Percentiles rank a stretch among this genome's conserved stretches.
These are phyloP conservation scores for Ovibos moschatus DNA, from an alignment of 2,113 vertebrate genomes.

Conservation along the genomic window DNA sequence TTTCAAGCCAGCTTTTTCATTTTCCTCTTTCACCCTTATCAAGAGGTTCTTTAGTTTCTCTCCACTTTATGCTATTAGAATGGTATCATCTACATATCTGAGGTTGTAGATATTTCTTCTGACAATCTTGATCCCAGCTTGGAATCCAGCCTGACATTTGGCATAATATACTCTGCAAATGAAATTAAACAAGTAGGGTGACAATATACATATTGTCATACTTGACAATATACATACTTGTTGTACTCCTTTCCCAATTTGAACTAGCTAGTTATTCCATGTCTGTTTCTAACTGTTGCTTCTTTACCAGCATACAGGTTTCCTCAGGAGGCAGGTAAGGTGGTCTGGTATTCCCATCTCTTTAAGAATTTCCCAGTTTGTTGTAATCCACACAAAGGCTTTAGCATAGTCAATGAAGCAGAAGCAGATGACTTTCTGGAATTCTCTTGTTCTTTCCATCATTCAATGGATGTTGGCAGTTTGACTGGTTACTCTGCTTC, in stretches of 20 bases:
- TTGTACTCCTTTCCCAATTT: background rate
- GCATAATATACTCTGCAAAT: background rate
- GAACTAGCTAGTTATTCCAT: background rate
- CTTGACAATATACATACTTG: too few species aligned
- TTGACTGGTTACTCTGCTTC: background rate
- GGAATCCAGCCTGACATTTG: background rate
- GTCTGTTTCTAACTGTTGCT: background rate
- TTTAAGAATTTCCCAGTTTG: background rate
- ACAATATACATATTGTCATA: too few species aligned
- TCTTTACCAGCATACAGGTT: background rate
- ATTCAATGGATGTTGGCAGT: background rate
- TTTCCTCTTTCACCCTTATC: background rate
- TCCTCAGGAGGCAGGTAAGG: background rate
- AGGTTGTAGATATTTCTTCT: background rate
- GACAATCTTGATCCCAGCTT: background rate
- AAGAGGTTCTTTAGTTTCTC: background rate
- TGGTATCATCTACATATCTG: background rate
- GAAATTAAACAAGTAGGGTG: background rate
- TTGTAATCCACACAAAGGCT: background rate
- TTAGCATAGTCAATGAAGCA: background rate
- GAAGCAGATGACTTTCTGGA: background rate
- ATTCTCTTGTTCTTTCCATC: background rate
- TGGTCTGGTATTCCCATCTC: background rate
- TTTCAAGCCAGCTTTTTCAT: background rate
- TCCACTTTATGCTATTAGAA: background rate